Percentiles rank a stretch among this genome's conserved stretches.
These are phyloP conservation scores for Neogobius melanostomus DNA, from an alignment of 2,113 vertebrate species.

Conservation along the genomic window DNA sequence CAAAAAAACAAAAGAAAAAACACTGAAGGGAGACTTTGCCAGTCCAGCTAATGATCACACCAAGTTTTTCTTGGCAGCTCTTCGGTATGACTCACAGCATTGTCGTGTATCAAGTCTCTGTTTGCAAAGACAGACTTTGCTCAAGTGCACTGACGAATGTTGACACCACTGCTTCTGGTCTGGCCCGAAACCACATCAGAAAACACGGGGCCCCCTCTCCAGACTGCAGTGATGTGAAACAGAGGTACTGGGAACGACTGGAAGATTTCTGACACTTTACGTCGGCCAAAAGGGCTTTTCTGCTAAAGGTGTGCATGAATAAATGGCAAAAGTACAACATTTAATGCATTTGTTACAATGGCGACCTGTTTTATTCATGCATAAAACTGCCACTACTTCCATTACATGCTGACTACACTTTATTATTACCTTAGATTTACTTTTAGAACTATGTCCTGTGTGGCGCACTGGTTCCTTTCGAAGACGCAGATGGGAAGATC, in stretches of 20 bases:
- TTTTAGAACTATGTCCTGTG: no score
- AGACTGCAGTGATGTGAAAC: constrained; percentile 21
- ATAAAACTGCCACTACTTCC: no score
- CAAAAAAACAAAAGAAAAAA: background rate
- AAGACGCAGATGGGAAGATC: no score
- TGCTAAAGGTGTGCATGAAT: background rate
- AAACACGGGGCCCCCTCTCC: constrained; percentile 6
- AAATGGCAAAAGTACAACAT: constrained; percentile 5
- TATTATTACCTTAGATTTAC: no score
- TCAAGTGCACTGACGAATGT: constrained; percentile 31
- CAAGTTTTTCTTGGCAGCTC: constrained; percentile 45
- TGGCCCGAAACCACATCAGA: constrained; percentile 55
- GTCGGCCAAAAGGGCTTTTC: background rate
- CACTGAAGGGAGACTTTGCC: constrained; percentile 25
- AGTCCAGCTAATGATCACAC: constrained; percentile 45
- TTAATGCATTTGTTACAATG: no score
- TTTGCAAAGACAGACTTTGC: constrained; percentile 38
- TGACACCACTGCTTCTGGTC: constrained; percentile 48
- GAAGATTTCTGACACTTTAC: constrained; percentile 10
- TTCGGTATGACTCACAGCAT: constrained; percentile 26
- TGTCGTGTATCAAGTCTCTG: constrained; percentile 8
- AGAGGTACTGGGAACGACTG: constrained; percentile 32
- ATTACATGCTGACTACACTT: no score
- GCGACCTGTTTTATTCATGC: no score
- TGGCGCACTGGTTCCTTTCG: no score